A percentile compares a stretch with the other conserved stretches of the same genome.
Conservation (phyloP, 1,140 invertebrate species). For the Samia ricini region DNA sequence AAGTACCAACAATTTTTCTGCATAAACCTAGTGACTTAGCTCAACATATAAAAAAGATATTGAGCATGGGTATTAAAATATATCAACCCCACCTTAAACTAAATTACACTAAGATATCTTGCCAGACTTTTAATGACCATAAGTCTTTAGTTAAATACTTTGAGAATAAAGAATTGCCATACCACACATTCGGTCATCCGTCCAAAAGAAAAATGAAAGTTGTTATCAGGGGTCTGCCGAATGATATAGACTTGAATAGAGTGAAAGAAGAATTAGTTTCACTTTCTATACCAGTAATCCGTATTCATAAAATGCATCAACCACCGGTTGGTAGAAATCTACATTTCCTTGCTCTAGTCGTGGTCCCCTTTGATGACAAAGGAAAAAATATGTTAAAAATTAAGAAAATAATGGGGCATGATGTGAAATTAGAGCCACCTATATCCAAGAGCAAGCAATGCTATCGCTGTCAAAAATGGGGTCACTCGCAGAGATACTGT, state of each 20-base stretch:
- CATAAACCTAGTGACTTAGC: slow-evolving; percentile 41
- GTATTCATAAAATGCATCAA: slow-evolving; percentile 47
- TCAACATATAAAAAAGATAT: slow-evolving; percentile 31
- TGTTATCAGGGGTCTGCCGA: slow-evolving; percentile 42
- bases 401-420: slow-evolving; percentile 31
- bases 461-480: slow-evolving; percentile 53
- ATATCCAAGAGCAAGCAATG: slow-evolving; percentile 37
- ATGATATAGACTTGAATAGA: slow-evolving; percentile 30
- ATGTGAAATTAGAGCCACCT: slow-evolving; percentile 40
- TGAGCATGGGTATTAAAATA: slow-evolving; percentile 35
- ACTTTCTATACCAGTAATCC: slow-evolving; percentile 36
- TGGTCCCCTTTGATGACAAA: slow-evolving; percentile 36
- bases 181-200: slow-evolving; percentile 48
- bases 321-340: slow-evolving; percentile 22
- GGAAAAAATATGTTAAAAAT: slow-evolving; percentile 39
- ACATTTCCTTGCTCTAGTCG: slow-evolving; percentile 35
- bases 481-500: slow-evolving; percentile 53
- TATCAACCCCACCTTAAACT: slow-evolving; percentile 27
- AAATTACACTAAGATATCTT: slow-evolving; percentile 39
- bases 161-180: slow-evolving; percentile 44
- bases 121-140: slow-evolving; percentile 37
- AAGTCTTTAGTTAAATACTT: slow-evolving; percentile 37
- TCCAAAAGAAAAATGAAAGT: slow-evolving; percentile 46
- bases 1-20: slow-evolving; percentile 46
- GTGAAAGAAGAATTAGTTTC: slow-evolving; percentile 36